Evolutionary conservation across 2,888 invertebrate genomes (phyloP).

Genomic region (Drosophila cognata): DNA sequence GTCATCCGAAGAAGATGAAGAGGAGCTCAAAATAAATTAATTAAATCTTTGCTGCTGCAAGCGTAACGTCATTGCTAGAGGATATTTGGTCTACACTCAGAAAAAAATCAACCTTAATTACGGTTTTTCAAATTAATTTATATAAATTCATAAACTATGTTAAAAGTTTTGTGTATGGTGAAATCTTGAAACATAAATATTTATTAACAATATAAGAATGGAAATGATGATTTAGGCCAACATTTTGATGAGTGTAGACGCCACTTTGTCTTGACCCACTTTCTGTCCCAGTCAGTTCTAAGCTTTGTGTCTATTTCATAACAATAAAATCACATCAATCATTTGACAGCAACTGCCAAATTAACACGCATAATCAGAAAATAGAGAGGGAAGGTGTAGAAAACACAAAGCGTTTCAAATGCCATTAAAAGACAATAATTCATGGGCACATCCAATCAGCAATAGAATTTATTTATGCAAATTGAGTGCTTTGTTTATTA

Average conservation of each 20-base stretch:
- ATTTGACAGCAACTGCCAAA: constrained; percentile 57
- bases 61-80: constrained; percentile 12
- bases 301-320: constrained; percentile 35
- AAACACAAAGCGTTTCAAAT: constrained; percentile 30
- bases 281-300: constrained; percentile 29
- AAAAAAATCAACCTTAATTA: not conserved
- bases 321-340: constrained; percentile 59
- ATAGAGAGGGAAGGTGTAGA: constrained; percentile 38
- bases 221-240: not conserved
- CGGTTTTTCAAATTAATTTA: not conserved
- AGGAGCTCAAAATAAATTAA: constrained; percentile 4
- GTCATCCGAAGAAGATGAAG: constrained; percentile 28
- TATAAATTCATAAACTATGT: not conserved
- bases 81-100: constrained; percentile 24
- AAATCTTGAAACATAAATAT: not conserved
- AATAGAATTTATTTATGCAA: constrained; percentile 72
- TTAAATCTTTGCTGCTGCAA: constrained; percentile 24
- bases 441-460: constrained; percentile 74
- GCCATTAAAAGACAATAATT: constrained; percentile 69
- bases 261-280: constrained; percentile 42
- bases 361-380: constrained; percentile 44
- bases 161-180: not conserved
- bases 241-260: constrained; percentile 15
- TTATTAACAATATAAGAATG: not conserved
- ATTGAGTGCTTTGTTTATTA: constrained; percentile 30